A percentile compares a stretch with the other conserved stretches of the same genome.
phyloP scores from a whole-genome alignment of 37 sponge, comb jelly and placozoan genomes.

The Eunapius fragilis region DNA sequence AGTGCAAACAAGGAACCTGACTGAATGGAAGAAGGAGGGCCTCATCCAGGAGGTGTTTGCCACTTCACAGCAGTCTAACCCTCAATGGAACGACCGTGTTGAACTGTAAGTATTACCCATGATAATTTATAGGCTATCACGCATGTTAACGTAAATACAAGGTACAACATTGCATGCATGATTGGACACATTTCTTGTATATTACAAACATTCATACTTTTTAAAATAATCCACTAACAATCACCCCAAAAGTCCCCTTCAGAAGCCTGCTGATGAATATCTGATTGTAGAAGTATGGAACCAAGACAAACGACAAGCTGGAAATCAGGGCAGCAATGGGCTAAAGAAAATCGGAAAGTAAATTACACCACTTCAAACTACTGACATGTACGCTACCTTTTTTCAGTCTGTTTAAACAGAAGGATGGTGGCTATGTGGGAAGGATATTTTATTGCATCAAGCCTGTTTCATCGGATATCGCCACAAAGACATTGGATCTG shows the following conservation, averaged over 20 bases:
- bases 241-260: constrained; percentile 2
- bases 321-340: neutral
- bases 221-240: neutral
- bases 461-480: constrained; percentile 15
- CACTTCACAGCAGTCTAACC: neutral
- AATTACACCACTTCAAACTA: neutral
- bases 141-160: no score
- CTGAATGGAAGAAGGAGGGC: neutral
- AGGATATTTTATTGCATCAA: constrained; percentile 36
- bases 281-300: constrained; percentile 53
- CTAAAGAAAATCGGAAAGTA: neutral
- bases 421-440: constrained; percentile 49
- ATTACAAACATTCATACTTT: no score
- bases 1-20: neutral
- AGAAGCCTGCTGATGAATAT: constrained; percentile 31
- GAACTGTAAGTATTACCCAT: neutral
- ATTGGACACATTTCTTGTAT: no score
- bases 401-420: neutral
- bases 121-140: no score
- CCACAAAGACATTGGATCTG: constrained; percentile 26
- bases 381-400: no score
- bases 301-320: neutral
- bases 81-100: neutral
- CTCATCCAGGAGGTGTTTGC: neutral
- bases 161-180: no score